Evolutionary conservation across 2,797 vertebrate species (phyloP), one percentile per base, ranked within the genome.

Genomic region (Pteronotus mesoamericanus): DNA sequence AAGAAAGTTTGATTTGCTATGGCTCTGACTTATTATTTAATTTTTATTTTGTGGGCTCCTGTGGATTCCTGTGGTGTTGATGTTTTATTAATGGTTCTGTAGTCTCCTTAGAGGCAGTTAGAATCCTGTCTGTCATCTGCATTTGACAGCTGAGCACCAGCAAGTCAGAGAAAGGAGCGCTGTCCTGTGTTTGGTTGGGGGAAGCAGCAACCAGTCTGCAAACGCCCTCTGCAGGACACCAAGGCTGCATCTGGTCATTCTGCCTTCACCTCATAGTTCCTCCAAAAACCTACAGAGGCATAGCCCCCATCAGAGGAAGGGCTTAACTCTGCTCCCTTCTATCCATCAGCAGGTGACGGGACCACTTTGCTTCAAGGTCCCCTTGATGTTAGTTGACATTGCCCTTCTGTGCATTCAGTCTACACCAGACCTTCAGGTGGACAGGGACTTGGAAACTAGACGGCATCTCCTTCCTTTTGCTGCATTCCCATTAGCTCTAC

Each of bases 41-140:
- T 91, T 96, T 92, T 90, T 72, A 85, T 84, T 95, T 96, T 86
- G 22, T 85, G 78, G 1, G 37, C 42, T 92, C 57, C 15, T 96
- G 69, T 46, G 53, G 57, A 77, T 88, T 96, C 64, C 94, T 91
- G 79, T 2, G 24, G 83, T 86, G 95, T 90, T 96, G 95, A 97
- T 97, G 51, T 96, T 98, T 98, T 97, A 98, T 97, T 95, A 97
- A 97, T 79, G 3, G 16, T 14, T 61, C 69, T 0, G 0, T 9
- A 39, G 64, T 87, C 84, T 89, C 85, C 68, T 86, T 1, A 2
- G 14, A 97, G 79, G 72, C 37, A n/a, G 32, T 0, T 86, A 34
- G 37, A 97, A 84, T 86, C 83, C 86, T 98, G 94, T 89, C 97
- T 91, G 61, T 92, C 91, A 95, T 80, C 71, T 80, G 89, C 83